phyloP scores from a whole-genome alignment of 2,888 invertebrate genomes.

The Lacanobia wlatinum region DNA sequence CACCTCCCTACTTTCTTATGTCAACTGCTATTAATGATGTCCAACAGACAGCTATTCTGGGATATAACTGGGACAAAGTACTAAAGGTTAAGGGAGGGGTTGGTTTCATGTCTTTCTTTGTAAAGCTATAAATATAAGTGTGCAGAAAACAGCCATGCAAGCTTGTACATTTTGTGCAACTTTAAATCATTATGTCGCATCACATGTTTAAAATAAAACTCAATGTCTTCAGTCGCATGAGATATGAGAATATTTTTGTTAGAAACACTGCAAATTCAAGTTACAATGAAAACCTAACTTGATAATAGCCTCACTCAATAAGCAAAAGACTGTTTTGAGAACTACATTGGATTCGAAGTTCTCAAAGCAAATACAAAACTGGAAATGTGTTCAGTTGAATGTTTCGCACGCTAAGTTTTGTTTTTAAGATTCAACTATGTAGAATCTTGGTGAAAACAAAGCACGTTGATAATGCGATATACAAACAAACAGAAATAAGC shows the following conservation, averaged over 20 bases:
- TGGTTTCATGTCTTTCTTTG: slow-evolving; percentile 40
- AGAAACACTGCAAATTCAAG: slow-evolving; percentile 14
- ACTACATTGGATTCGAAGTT: neutral
- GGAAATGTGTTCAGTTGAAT: slow-evolving; percentile 23
- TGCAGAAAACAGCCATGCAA: slow-evolving; percentile 8
- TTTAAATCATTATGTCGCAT: neutral
- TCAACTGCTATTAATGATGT: slow-evolving; percentile 66
- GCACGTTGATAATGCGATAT: slow-evolving; percentile 49
- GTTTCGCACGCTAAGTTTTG: slow-evolving; percentile 46
- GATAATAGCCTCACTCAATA: neutral
- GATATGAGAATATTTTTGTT: neutral
- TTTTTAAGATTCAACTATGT: neutral
- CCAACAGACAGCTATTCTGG: slow-evolving; percentile 57
- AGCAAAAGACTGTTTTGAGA: slow-evolving; percentile 24
- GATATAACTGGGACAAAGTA: slow-evolving; percentile 37
- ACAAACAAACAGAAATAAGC: slow-evolving; percentile 51
- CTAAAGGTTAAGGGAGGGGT: slow-evolving; percentile 38
- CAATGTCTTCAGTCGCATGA: neutral
- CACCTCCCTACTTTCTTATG: slow-evolving; percentile 77
- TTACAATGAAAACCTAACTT: neutral
- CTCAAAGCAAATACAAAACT: slow-evolving; percentile 5
- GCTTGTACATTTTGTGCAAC: neutral
- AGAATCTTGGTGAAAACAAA: slow-evolving; percentile 54
- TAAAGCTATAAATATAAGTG: slow-evolving; percentile 51
- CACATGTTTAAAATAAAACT: slow-evolving; percentile 7